Evolutionary conservation across 2,888 invertebrate genomes (phyloP), one percentile per base, ranked within the genome.

Genomic region (Parelbella ahira): DNA sequence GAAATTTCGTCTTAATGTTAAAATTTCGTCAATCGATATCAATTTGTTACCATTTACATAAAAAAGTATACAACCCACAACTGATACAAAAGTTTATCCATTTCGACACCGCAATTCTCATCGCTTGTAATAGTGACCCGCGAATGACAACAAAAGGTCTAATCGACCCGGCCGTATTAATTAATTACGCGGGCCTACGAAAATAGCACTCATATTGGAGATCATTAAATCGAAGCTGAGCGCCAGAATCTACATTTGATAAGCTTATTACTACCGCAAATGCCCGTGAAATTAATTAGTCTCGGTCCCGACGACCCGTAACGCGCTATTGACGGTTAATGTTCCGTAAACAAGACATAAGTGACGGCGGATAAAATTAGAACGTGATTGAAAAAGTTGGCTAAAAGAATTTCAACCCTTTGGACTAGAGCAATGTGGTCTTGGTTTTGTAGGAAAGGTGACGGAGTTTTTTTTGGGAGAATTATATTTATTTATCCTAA

Each of bases 201-300:
- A 65, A 65, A 60, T 61, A 64, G 60, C 61, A 56, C 58, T 60
- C 60, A 67, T 68, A 69, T 63, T 62, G 59, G 57, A 51, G 48
- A 52, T 44, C 53, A 53, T 60, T 56, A 56, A 56, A 59, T 60
- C 58, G 59, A 54, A 60, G 44, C 53, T 13, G 43, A 43, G 48
- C 49, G 45, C 37, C 53, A 53, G 58, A 77, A 80, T 75, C 68
- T 70, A 72, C 75, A 67, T 77, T 78, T 82, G 84, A 82, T 84
- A 84, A 82, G 80, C 78, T 75, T 76, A 81, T 81, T 76, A 75
- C 67, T 46, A 51, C 71, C 70, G 60, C 74, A 69, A 77, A 73
- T 70, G 74, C 72, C 61, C 72, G 68, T 68, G 59, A 77, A 81
- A 82, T 84, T 86, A 84, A 86, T 86, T 86, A 79, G 73, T 44